Conservation (phyloP, 2,797 vertebrate genomes). For the Serranus cabrilla region DNA sequence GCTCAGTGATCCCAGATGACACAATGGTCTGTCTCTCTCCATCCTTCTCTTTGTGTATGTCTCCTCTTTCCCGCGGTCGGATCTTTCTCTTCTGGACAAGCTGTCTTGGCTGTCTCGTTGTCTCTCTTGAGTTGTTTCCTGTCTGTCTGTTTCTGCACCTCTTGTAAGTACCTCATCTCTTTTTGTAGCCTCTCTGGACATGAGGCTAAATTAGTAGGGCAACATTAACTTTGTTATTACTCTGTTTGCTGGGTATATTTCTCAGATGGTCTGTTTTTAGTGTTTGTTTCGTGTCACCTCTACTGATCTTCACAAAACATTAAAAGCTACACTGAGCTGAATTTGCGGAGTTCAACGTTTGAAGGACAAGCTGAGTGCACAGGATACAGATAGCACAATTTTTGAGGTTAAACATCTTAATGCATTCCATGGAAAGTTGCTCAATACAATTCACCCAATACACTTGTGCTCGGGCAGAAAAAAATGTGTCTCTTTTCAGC, state of each 20-base stretch:
- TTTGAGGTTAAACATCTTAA: background rate
- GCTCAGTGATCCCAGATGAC: slow-evolving; percentile 82
- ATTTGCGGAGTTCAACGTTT: slow-evolving; percentile 4
- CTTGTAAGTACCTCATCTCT: slow-evolving; percentile 17
- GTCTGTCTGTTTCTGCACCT: slow-evolving; percentile 20
- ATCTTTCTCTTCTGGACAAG: slow-evolving; percentile 47
- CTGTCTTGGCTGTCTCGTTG: slow-evolving; percentile 27
- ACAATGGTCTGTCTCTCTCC: slow-evolving; percentile 46
- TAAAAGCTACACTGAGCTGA: slow-evolving; percentile 9
- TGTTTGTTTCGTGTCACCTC: slow-evolving; percentile 34
- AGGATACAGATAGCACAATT: background rate
- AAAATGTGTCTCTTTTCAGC: background rate
- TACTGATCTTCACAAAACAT: slow-evolving; percentile 26
- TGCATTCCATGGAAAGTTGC: background rate
- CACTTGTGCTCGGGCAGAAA: background rate
- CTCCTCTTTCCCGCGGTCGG: slow-evolving; percentile 29
- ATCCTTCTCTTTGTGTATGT: slow-evolving; percentile 30
- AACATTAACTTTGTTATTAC: slow-evolving; percentile 24
- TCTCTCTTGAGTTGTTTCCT: slow-evolving; percentile 35
- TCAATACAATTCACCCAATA: background rate
- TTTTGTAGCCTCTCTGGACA: slow-evolving; percentile 5
- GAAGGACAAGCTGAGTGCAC: background rate
- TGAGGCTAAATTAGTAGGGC: slow-evolving; percentile 16
- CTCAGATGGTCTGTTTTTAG: slow-evolving; percentile 33
- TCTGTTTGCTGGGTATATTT: slow-evolving; percentile 9